Evolutionary conservation across 1,140 invertebrate genomes (phyloP), one percentile per base, ranked within the genome.

Genomic region (Papilio polytes): DNA sequence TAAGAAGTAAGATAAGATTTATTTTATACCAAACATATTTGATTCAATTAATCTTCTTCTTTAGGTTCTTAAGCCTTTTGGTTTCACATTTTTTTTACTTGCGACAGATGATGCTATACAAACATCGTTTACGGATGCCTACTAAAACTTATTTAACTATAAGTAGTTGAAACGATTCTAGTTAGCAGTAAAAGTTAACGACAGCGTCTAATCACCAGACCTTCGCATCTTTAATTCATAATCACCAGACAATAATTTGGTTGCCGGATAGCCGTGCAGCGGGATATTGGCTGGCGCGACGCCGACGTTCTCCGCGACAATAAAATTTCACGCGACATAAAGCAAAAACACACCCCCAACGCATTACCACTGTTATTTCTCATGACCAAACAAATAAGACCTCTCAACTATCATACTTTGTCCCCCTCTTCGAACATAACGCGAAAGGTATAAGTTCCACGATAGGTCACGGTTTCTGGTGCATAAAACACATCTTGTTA

Each of bases 311-410:
- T 85, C 85, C 86, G 86, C 89, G 91, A 87, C 91, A 85, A 90
- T 94, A 93, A 94, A 94, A 94, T 94, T 94, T 93, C 92, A 94
- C 93, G 93, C 88, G 87, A 89, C 93, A 94, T 94, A 93, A 93
- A 94, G 89, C 90, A 93, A 93, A 94, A 94, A 93, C 93, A 93
- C 91, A 89, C 91, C 92, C 92, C 90, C 86, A 88, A 86, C 87
- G 87, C 88, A 89, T 90, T 90, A 91, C 89, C 89, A 88, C 85
- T 85, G 86, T 87, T 88, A 88, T 84, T 84, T 85, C 85, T 82
- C 84, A 85, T 86, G 82, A 85, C 92, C 91, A 94, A 74, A 80
- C 51, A 85, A 86, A 77, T 74, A 82, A 85, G 91, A 90, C 82
- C 91, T 82, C 59, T 81, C 66, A 80, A 87, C 81, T 82, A 73